Evolutionary conservation across 2,797 vertebrate genomes (phyloP).

Genomic region (Coregonus sp.): DNA sequence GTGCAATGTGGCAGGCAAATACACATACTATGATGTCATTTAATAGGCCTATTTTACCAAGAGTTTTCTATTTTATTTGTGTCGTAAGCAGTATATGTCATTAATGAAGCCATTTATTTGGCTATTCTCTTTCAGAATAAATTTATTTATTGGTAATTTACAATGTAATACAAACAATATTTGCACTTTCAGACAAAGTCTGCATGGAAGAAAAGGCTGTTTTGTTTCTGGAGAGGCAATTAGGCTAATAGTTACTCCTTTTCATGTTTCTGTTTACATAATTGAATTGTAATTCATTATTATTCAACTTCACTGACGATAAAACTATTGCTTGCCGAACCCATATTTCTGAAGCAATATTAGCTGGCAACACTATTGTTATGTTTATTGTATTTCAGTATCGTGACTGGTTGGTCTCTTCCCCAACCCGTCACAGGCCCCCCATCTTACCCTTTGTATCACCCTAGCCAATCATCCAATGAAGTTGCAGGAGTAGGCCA

Average conservation of each 20-base stretch:
- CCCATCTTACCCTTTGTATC: conserved; percentile 62
- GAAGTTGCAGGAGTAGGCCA: conserved; percentile 55
- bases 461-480: conserved; percentile 70
- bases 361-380: conserved; percentile 8
- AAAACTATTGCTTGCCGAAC: neutral
- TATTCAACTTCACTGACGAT: neutral
- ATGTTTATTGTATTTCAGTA: conserved; percentile 26
- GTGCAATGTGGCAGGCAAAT: neutral
- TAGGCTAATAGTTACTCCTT: neutral
- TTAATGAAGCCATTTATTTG: neutral
- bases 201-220: neutral
- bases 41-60: neutral
- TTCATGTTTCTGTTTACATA: neutral
- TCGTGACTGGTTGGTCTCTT: no score
- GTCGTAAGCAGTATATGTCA: no score
- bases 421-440: neutral
- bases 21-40: neutral
- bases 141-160: neutral
- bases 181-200: neutral
- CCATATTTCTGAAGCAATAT: neutral
- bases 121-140: neutral
- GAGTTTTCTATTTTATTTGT: neutral
- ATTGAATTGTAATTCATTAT: neutral
- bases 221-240: neutral
- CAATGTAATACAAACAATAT: neutral